Evolutionary conservation across 2,888 invertebrate genomes (phyloP).

Genomic region (Sthenelais limicola): DNA sequence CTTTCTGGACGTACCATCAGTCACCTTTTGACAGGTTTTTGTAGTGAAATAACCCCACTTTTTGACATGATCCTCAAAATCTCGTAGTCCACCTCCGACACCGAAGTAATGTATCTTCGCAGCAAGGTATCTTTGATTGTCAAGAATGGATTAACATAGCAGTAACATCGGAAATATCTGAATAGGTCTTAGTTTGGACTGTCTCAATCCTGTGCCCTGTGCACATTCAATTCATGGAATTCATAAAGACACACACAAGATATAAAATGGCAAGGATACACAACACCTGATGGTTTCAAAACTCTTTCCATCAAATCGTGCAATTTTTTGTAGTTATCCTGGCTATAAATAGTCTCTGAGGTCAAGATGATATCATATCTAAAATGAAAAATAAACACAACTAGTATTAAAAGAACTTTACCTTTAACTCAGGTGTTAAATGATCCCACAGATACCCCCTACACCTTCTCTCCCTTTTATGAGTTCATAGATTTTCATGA

Average conservation of each 20-base stretch:
- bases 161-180: background rate
- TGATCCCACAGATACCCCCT: too few relatives aligned
- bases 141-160: background rate
- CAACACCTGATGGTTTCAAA: conserved; percentile 78
- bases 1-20: conserved; percentile 28
- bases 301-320: conserved; percentile 79
- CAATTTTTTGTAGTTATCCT: conserved; percentile 84
- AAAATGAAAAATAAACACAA: conserved; percentile 10
- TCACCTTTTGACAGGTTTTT: conserved; percentile 65
- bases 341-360: conserved; percentile 91
- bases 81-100: conserved; percentile 88
- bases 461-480: too few relatives aligned
- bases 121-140: conserved; percentile 78
- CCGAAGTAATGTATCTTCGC: conserved; percentile 96
- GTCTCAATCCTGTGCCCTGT: background rate
- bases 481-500: too few relatives aligned
- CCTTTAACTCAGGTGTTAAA: too few relatives aligned
- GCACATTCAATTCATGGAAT: background rate
- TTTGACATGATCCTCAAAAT: conserved; percentile 81
- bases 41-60: conserved; percentile 76
- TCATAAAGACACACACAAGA: conserved; percentile 76
- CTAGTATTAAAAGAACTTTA: too few relatives aligned
- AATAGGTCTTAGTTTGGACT: too few relatives aligned
- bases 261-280: conserved; percentile 76
- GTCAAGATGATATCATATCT: conserved; percentile 90